A percentile compares a stretch with the other conserved stretches of the same genome.
Conservation (phyloP, 1,140 invertebrate genomes). For the Drosophila oshimai region DNA sequence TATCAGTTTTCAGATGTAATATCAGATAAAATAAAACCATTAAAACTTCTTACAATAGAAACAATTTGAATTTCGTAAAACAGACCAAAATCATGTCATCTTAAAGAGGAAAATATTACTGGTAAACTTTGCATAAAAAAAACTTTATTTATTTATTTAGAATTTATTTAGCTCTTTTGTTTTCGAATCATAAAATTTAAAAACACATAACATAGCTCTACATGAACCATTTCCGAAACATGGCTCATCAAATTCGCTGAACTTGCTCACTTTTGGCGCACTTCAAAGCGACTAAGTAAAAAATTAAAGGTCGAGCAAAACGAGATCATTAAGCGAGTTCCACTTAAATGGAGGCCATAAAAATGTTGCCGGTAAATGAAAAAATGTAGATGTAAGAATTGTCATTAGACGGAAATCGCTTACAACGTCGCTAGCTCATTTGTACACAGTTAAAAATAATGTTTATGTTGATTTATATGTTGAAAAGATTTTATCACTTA, state of each 20-base stretch:
- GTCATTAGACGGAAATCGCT: constrained; percentile 69
- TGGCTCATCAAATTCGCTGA: constrained; percentile 19
- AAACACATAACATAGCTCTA: constrained; percentile 2
- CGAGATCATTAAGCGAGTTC: constrained; percentile 46
- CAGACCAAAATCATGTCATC: no score
- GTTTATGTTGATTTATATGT: no score
- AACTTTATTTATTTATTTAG: no score
- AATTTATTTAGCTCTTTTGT: neutral
- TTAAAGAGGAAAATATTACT: no score
- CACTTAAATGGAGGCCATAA: constrained; percentile 44
- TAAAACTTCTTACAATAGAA: no score
- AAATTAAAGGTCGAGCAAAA: constrained; percentile 9
- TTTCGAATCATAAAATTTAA: neutral
- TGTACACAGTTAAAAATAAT: no score
- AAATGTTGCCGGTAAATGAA: constrained; percentile 39
- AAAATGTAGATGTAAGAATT: constrained; percentile 65
- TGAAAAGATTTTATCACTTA: no score
- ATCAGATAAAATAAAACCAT: no score
- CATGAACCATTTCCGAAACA: constrained; percentile 56
- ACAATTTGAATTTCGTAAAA: no score
- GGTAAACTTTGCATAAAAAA: no score
- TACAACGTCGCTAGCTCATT: constrained; percentile 27
- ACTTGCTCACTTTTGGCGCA: constrained; percentile 34
- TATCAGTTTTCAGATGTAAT: no score
- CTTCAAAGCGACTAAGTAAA: constrained; percentile 3